Base-by-base conservation (phyloP, 2,113 vertebrate genomes). In the Cyrtonyx montezumae region DNA sequence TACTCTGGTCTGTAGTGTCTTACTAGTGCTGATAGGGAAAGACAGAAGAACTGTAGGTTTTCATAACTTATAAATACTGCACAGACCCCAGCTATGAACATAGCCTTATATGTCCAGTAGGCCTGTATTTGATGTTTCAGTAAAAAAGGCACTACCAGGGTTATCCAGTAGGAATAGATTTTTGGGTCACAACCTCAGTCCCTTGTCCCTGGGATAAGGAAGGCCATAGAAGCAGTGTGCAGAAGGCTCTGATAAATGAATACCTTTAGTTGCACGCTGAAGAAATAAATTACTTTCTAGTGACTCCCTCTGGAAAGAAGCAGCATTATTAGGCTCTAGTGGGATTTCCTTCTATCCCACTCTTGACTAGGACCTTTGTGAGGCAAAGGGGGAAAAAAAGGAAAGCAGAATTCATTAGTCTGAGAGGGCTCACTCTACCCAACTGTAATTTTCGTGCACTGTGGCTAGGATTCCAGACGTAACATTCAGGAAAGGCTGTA, bases 221-320 rank as follows among this genome's bases (percentile, higher is more conserved):
- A 88, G 81, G 46, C 55, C 8, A 2, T 0, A 23, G 74, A 86
- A 90, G 20, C 48, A 67, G 66, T 5, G 1, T 1, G 55, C 80
- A 45, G 56, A 42, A 48, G 23, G 55, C 78, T 82, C 68, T 59
- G 79, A 91, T 68, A 82, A 91, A 93, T 32, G 48, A 76, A 73
- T 9, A 88, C 73, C 73, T 91, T 61, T 76, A 92, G 46, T 70
- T 49, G 79, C 51, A 65, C 0, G 0, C 56, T 79, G 93, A 61
- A 94, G 76, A 84, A 95, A 94, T 88, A 90, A 86, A 90, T 88
- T 80, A 93, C 84, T 94, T 95, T 83, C 79, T 93, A 92, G 94
- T 90, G 90, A 93, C 90, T 95, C 94, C 93, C 82, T 94, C 90
- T 95, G 90, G 91, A 94, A 95, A 94, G 82, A 84, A 86, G 77